Percentiles rank a stretch among this genome's conserved stretches.
These are phyloP conservation scores for Tachina grossa DNA, from an alignment of 2,888 invertebrate genomes.

Conservation along the genomic window DNA sequence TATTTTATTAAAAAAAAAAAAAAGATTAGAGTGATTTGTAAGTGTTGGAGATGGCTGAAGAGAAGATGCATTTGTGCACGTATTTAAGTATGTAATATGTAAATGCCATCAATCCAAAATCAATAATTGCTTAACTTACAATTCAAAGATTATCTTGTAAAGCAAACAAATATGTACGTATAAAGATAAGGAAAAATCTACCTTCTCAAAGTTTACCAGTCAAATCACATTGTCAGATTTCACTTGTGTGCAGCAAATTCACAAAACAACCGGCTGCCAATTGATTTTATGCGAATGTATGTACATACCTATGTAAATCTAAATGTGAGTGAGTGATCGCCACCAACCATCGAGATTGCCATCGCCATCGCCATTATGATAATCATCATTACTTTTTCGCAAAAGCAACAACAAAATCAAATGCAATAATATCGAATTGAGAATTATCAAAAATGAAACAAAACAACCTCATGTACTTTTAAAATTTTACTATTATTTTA, in stretches of 20 bases:
- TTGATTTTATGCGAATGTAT: constrained; percentile 48
- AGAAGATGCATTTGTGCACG: neutral
- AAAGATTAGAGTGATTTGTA: constrained; percentile 1
- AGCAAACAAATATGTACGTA: constrained; percentile 8
- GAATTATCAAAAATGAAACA: constrained; percentile 2
- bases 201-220: constrained; percentile 4
- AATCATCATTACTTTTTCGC: constrained; percentile 1
- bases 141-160: constrained; percentile 51
- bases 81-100: constrained; percentile 14
- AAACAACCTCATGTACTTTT: constrained; percentile 20
- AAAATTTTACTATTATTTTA: too few species aligned
- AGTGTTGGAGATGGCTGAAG: neutral
- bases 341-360: neutral
- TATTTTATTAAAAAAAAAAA: neutral
- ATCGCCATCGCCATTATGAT: neutral
- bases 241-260: constrained; percentile 49
- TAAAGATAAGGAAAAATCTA: neutral
- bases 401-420: constrained; percentile 16
- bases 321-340: constrained; percentile 41
- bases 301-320: neutral
- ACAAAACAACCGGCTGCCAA: constrained; percentile 43
- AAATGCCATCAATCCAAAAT: constrained; percentile 36
- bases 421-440: neutral
- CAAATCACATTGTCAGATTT: constrained; percentile 41
- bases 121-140: constrained; percentile 63